Evolutionary conservation across 2,888 invertebrate genomes (phyloP), one percentile per base, ranked within the genome.

Genomic region (Protodeltote pygarga): DNA sequence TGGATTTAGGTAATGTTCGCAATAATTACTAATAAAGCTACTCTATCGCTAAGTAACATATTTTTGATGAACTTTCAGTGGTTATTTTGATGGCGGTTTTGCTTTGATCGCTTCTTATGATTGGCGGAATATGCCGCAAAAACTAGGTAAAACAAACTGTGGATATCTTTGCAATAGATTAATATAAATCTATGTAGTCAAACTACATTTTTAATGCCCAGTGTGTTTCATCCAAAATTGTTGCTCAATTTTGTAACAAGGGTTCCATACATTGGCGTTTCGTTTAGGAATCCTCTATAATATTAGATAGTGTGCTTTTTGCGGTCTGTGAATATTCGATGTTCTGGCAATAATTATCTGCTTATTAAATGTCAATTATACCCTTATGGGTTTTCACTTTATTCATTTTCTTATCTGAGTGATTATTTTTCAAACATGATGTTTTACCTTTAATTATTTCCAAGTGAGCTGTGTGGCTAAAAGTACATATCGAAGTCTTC

Each of bases 261-360:
- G 44, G 46, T 51, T 53, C 47, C 20, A 29, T 13, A 6, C 17
- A 39, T 46, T 32, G 32, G n/a, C 39, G 10, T 45, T 34, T 49
- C 16, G 27, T 51, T 49, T 47, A 6, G 48, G 45, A 59, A 55
- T 42, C 52, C 42, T 1, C 10, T 32, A 38, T 51, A 23, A 52
- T 59, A 40, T 69, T 46, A 57, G 63, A 71, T 53, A 51, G 72
- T 73, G 71, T 77, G 72, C 74, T 77, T 75, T 73, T 72, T 75
- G 74, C 58, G 31, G 41, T 52, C 15, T 59, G 24, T 32, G 15
- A 13, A 40, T 35, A 31, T 53, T 37, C 44, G 19, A 45, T 45
- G 52, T 41, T 40, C 39, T 53, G 25, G 21, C 17, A 57, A 48
- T 46, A 53, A 13, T 41, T 25, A 27, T 13, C 35, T 34, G 34